Base-by-base conservation (phyloP, 2,113 vertebrate species). In the Apistogramma diplotaenia region DNA sequence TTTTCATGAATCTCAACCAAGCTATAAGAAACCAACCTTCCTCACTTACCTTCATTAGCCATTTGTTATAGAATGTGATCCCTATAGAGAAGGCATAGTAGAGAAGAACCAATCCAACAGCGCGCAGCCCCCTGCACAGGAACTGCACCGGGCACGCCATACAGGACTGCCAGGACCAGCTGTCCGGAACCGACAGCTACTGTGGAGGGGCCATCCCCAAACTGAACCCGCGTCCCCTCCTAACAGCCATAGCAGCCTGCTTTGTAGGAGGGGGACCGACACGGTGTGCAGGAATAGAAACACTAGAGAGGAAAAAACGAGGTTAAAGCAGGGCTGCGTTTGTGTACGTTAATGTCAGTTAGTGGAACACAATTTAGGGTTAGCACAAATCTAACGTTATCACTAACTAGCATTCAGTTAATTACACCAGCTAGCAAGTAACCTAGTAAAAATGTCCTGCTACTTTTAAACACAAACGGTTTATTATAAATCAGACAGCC, bases 1-100 rank as follows among this genome's bases (percentile, higher is more conserved):
- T 29, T 46, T 67, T 27, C 37, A 46, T 46, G 46, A 67, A 67
- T 67, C 1, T 19, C 9, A 29, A 46, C 16, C 40, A 67, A 67
- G 62, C 25, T 51, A 16, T 12, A 46, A 2, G 23, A 59, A 21
- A 18, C 43, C 18, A 11, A 13, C 11, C 23, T 37, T 23, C 3
- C 18, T 27, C 16, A 60, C 88, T 76, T 58, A 97, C 97, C 96
- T 96, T 96, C 78, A 97, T 96, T 8, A 98, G 95, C 98, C 97
- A 97, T 89, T 99, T 98, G 95, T 98, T 99, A 92, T 97, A 99
- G 95, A 97, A 98, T 35, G 98, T 97, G 94, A 98, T 97, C 72
- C 97, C 97, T 9, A 98, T 97, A 51, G 97, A 98, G 94, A 98
- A 98, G 86, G 93, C 92, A 83, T 97, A 97, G 78, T 97, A 98